Base-by-base conservation (phyloP, 2,888 invertebrate genomes). In the Melieria picta region DNA sequence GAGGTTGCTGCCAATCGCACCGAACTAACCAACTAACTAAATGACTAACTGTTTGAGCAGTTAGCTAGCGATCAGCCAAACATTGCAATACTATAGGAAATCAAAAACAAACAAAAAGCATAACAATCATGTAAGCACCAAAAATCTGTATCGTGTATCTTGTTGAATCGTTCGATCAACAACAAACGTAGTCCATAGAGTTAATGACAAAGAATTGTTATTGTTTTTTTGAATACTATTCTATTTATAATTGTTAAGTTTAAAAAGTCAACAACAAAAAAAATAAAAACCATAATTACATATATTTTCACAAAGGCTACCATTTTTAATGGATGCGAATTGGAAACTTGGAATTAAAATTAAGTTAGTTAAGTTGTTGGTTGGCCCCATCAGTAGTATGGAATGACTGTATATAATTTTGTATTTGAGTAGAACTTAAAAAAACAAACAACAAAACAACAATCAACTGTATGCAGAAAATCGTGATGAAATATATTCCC, bases 1-100 rank as follows among this genome's bases (percentile, higher is more conserved):
- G 86, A 86, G 82, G 86, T 86, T 66, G 86, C 86, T 77, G 84
- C 86, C 76, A 85, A 85, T 80, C 83, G 85, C 77, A 86, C 86
- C 76, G 86, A 83, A 79, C 75, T 81, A 73, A 78, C 78, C 70
- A 79, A 83, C 75, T 79, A 79, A 74, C 30, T 30, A 30, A 30
- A 30, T 30, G 30, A 55, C 64, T 65, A 30, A 30, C 30, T 30
- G 30, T 30, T 30, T 30, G 30, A 30, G 30, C 30, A 30, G 30
- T 61, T 73, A 55, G 30, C 30, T 30, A 30, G 30, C 30, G 30
- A 30, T 30, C 30, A 30, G 30, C 30, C 30, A 30, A 30, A 30
- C 30, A 30, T 30, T 30, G 30, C 30, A 30, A 30, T 30, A 30
- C 30, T 30, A 30, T 30, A 30, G 30, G 30, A 30, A 30, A 30